A percentile compares a stretch with the other conserved stretches of the same genome.
Evolutionary conservation across 2,113 vertebrate genomes (phyloP).

Genomic region (Columba janthina): DNA sequence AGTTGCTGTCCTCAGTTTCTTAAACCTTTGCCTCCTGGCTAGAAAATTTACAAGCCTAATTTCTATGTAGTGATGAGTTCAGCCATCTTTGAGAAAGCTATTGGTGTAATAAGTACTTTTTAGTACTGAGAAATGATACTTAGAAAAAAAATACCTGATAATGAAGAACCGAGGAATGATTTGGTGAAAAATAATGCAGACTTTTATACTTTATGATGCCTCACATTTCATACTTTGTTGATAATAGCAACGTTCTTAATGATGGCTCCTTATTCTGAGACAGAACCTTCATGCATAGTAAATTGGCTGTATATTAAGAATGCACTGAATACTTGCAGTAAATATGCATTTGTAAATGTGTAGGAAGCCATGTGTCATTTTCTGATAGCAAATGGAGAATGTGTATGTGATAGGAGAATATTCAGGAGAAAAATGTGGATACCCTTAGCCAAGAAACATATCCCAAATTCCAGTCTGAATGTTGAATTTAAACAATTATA

Average conservation of each 20-base stretch:
- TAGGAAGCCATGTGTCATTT: background rate
- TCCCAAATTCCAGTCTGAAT: background rate
- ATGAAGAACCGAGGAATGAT: background rate
- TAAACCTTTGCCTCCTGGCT: background rate
- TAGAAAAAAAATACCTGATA: background rate
- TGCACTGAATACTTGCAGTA: background rate
- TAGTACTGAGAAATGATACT: background rate
- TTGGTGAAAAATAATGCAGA: background rate
- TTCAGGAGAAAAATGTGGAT: background rate
- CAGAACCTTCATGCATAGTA: background rate
- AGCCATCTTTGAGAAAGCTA: background rate
- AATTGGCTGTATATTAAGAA: background rate
- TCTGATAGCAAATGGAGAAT: background rate
- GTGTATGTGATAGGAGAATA: background rate
- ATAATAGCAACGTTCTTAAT: background rate
- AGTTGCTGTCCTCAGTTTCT: background rate
- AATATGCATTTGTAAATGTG: background rate
- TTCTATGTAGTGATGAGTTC: background rate
- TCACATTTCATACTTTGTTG: background rate
- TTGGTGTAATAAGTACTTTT: background rate
- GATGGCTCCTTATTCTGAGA: background rate
- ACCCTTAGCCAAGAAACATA: background rate
- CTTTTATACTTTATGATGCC: background rate
- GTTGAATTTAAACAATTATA: background rate
- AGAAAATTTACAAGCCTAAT: background rate